A percentile compares a stretch with the other conserved stretches of the same genome.
Conservation (phyloP, 2,113 vertebrate species). For the Phalacrocorax brasilianus region DNA sequence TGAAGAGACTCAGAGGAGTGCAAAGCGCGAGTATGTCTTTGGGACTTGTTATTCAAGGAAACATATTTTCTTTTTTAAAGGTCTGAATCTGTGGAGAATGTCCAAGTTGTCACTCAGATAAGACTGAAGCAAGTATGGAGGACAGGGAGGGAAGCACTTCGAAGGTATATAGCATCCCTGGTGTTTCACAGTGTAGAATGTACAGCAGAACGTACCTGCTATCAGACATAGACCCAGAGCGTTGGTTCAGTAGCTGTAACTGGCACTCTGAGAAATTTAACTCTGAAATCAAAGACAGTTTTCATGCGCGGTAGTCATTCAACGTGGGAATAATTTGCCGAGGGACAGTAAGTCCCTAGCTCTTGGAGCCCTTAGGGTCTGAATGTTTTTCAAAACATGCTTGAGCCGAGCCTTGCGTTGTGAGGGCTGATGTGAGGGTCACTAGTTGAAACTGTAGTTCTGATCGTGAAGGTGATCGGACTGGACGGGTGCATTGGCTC, state of each 20-base stretch:
- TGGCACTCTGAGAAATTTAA: background rate
- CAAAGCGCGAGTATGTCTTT: background rate
- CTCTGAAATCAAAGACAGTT: background rate
- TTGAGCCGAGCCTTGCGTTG: background rate
- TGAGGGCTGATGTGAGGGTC: background rate
- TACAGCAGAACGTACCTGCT: background rate
- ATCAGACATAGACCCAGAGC: background rate
- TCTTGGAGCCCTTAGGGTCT: background rate
- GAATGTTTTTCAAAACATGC: background rate
- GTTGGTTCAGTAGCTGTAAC: background rate
- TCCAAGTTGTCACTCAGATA: background rate
- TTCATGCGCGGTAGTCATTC: background rate
- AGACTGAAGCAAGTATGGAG: background rate
- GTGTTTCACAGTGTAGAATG: background rate
- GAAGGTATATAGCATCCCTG: no score
- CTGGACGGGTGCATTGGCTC: background rate
- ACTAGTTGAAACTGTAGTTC: background rate
- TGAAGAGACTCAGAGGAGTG: background rate
- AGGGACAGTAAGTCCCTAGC: background rate
- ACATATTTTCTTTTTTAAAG: background rate
- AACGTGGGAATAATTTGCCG: background rate
- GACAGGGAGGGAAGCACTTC: background rate
- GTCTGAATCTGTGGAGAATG: background rate
- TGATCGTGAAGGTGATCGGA: background rate
- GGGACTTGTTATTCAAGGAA: background rate